Conservation (phyloP, 2,888 invertebrate genomes). For the Athripsodes cinereus region DNA sequence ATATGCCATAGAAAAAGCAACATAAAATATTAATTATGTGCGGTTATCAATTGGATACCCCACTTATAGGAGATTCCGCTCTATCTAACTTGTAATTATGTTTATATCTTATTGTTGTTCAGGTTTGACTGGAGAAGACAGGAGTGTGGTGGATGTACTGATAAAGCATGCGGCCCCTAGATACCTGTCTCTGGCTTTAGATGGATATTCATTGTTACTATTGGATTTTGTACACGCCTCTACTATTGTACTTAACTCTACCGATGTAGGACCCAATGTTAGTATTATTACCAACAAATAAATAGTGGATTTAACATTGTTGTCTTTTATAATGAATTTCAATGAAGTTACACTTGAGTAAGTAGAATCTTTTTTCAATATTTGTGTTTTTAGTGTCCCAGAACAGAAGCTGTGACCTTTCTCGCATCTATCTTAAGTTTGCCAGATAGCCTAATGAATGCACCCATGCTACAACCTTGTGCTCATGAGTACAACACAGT, state of each 20-base stretch:
- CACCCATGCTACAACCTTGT: constrained; percentile 64
- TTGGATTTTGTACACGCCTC: constrained; percentile 89
- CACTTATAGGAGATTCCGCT: no score
- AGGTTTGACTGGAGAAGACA: constrained; percentile 61
- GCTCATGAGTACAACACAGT: constrained; percentile 54
- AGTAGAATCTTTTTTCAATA: neutral
- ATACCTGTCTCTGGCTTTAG: constrained; percentile 79
- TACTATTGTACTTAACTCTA: constrained; percentile 75
- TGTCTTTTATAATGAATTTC: neutral
- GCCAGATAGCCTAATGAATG: constrained; percentile 62
- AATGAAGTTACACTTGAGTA: no score
- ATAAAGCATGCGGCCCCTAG: constrained; percentile 79
- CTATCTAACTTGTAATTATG: no score
- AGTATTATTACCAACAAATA: constrained; percentile 27
- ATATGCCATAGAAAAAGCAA: no score
- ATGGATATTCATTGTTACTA: constrained; percentile 80
- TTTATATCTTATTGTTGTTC: no score
- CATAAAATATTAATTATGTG: no score
- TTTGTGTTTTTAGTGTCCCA: constrained; percentile 57
- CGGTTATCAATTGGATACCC: no score
- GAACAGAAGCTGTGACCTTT: constrained; percentile 86
- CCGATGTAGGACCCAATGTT: constrained; percentile 60
- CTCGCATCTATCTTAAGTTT: constrained; percentile 81
- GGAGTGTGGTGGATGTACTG: constrained; percentile 73
- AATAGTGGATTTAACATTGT: no score